phyloP scores from a whole-genome alignment of 2,113 vertebrate genomes.

The Henicopernis longicauda region DNA sequence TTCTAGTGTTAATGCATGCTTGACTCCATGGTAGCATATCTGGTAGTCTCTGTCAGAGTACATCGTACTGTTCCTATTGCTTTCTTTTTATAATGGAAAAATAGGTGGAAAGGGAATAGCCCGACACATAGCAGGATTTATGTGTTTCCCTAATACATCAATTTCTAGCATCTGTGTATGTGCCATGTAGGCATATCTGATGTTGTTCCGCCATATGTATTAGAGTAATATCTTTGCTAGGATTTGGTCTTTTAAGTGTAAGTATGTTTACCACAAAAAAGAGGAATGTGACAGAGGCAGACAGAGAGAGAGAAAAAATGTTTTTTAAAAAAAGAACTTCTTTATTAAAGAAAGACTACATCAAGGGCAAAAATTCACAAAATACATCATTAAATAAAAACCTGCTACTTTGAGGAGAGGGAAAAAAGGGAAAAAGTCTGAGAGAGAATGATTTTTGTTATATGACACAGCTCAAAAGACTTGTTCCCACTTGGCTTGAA shows the following conservation, averaged over 20 bases:
- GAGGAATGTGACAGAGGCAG: not conserved
- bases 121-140: not conserved
- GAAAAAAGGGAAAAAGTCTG: not conserved
- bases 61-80: not conserved
- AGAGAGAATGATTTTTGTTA: not conserved
- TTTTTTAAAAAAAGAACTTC: not conserved
- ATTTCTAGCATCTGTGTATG: not conserved
- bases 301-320: not conserved
- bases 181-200: not conserved
- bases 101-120: not conserved
- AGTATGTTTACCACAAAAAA: not conserved
- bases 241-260: not conserved
- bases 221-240: not conserved
- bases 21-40: not conserved
- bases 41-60: not conserved
- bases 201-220: not conserved
- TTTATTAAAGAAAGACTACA: not conserved
- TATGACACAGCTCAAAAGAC: not conserved
- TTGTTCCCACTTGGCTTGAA: not conserved
- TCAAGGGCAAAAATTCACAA: not conserved
- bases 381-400: not conserved
- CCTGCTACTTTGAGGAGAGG: accelerated
- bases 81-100: not conserved
- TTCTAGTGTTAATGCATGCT: not conserved
- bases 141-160: not conserved